These are phyloP conservation scores for Spinus pinus DNA, from an alignment of 2,797 vertebrate genomes.

Conservation along the genomic window DNA sequence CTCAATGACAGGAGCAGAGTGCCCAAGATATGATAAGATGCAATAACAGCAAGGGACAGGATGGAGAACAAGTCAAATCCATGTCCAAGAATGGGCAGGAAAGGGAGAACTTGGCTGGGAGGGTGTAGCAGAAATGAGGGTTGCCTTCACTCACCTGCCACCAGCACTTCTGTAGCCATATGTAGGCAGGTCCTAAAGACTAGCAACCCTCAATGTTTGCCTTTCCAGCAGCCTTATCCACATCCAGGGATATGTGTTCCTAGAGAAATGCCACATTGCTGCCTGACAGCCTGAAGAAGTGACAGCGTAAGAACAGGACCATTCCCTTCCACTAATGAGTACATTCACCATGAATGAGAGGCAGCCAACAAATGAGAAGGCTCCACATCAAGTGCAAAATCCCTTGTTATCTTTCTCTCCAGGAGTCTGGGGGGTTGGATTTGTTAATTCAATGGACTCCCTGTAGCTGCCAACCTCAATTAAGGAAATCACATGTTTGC, in stretches of 20 bases:
- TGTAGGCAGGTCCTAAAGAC: background rate
- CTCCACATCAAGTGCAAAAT: slow-evolving; percentile 31
- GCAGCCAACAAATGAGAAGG: slow-evolving; percentile 34
- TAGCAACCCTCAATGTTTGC: background rate
- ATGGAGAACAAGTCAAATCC: background rate
- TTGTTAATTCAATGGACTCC: slow-evolving; percentile 52
- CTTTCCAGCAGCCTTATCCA: background rate
- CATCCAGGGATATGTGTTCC: background rate
- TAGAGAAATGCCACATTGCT: background rate
- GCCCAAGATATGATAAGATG: background rate
- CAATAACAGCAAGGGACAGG: background rate
- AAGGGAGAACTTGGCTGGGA: background rate
- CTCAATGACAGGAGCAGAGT: background rate
- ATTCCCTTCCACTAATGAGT: background rate
- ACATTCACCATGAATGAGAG: slow-evolving; percentile 23
- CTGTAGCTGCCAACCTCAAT: slow-evolving; percentile 58
- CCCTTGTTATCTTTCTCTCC: slow-evolving; percentile 52
- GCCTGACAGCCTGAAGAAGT: background rate
- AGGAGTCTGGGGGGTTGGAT: slow-evolving; percentile 9
- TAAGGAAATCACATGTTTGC: slow-evolving; percentile 58
- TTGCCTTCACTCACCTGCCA: background rate
- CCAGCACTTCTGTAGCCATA: background rate
- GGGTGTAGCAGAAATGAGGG: background rate
- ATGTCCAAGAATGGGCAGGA: background rate
- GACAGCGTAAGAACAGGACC: background rate